These are phyloP conservation scores for Pachyrhynchus sulphureomaculatus DNA, from an alignment of 1,140 invertebrate genomes.

Conservation along the genomic window DNA sequence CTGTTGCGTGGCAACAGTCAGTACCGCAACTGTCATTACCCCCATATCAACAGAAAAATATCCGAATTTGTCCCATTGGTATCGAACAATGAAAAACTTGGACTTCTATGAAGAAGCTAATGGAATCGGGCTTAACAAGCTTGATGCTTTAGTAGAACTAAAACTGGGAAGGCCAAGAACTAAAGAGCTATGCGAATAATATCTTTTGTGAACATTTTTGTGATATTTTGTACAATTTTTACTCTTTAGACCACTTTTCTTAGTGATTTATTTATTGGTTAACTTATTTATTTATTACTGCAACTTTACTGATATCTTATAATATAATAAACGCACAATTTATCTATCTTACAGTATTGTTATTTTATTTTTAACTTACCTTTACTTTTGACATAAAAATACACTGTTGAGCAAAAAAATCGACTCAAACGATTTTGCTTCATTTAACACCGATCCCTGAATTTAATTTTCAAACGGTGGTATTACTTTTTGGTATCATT, in stretches of 20 bases:
- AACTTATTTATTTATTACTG: slow-evolving; percentile 26
- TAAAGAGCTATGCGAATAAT: slow-evolving; percentile 39
- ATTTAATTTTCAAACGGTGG: no score
- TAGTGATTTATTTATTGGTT: slow-evolving; percentile 23
- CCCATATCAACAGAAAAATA: slow-evolving; percentile 45
- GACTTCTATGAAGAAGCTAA: slow-evolving; percentile 45
- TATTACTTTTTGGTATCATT: no score
- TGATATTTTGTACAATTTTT: slow-evolving; percentile 37
- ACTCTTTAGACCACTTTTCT: slow-evolving; percentile 17
- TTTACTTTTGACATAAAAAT: no score
- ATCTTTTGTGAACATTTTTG: slow-evolving; percentile 20
- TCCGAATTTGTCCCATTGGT: slow-evolving; percentile 46
- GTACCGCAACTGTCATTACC: slow-evolving; percentile 43
- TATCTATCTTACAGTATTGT: neutral
- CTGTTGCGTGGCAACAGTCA: slow-evolving; percentile 49
- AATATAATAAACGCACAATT: slow-evolving; percentile 28
- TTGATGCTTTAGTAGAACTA: slow-evolving; percentile 42
- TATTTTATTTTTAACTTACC: neutral
- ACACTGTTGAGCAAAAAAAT: no score
- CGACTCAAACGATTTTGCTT: no score
- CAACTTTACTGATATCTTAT: slow-evolving; percentile 13
- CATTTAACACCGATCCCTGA: no score
- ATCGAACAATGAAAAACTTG: slow-evolving; percentile 41
- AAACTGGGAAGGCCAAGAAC: slow-evolving; percentile 40
- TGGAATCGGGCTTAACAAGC: slow-evolving; percentile 41